These are phyloP conservation scores for Andrena bicolor DNA, from an alignment of 2,888 invertebrate species.

Conservation along the genomic window DNA sequence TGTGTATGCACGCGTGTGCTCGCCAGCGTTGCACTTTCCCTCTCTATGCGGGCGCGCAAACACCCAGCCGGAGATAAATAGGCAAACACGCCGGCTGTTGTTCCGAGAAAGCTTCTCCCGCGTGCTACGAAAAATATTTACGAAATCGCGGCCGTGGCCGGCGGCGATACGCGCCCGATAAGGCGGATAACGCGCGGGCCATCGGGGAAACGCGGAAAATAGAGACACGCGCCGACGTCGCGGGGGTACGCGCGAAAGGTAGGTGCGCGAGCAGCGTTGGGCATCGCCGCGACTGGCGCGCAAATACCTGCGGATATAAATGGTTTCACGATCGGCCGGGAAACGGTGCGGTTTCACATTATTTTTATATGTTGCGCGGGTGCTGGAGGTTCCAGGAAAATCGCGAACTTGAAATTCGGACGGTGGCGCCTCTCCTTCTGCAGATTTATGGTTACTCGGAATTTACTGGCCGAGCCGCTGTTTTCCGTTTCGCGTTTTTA, in stretches of 20 bases:
- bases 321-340: not conserved
- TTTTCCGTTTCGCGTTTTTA: not conserved
- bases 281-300: not conserved
- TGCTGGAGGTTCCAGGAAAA: not conserved
- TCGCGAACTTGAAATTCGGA: not conserved
- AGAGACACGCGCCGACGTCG: not conserved
- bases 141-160: slow-evolving; percentile 21
- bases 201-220: slow-evolving; percentile 6
- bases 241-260: not conserved
- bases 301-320: slow-evolving; percentile 1
- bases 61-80: slow-evolving; percentile 42
- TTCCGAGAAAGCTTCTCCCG: slow-evolving; percentile 41
- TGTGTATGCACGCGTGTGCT: slow-evolving; percentile 3
- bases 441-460: slow-evolving; percentile 8
- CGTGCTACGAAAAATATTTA: slow-evolving; percentile 46
- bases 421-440: not conserved
- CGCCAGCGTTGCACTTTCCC: slow-evolving; percentile 9
- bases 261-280: not conserved
- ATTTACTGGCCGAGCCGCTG: not conserved
- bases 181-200: slow-evolving; percentile 8
- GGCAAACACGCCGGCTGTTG: slow-evolving; percentile 38
- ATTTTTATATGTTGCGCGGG: not conserved
- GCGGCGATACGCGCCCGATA: slow-evolving; percentile 26
- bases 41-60: slow-evolving; percentile 36
- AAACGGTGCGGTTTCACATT: not conserved